Base-by-base conservation (phyloP, 1,140 invertebrate species). In the Atopsyche davidsoni region DNA sequence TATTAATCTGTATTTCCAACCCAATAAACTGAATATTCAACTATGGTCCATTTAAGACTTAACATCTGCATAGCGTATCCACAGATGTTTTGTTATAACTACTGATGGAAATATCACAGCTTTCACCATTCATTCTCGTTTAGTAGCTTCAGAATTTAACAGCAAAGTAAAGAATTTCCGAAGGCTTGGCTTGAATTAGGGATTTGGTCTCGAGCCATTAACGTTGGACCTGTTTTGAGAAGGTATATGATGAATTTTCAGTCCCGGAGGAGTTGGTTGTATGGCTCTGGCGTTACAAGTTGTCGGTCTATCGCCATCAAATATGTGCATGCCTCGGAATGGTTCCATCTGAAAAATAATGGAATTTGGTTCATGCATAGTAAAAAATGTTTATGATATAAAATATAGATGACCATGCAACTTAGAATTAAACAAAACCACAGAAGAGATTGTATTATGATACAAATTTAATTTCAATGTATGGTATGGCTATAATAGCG, bases 271-370 rank as follows among this genome's bases (percentile, higher is more conserved):
- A 25, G 58, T 55, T 7, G 45, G 57, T 46, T 69, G 65, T 11
- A 69, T 44, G 3, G 64, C 63, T 22, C 67, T 43, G 3, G 64
- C 62, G 47, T 69, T 69, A 21, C 64, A 67, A 18, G 49, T 28
- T 39, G 67, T 66, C 13, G 62, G 62, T 34, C 62, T 53, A 47
- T 59, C 55, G 34, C 60, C 60, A 39, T 61, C 61, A 9, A 59
- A 55, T 9, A 61, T 65, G 53, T 68, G 62, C 57, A 69, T 58
- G 14, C 60, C 54, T 6, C 67, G 51, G 42, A 69, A 68, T 43
- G 57, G 41, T 23, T 61, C 55, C n/a, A 67, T 63, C 64, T 68
- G 35, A 34, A 60, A 54, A 4, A 18, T 42, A 23, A 35, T 9
- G 21, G n/a, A n/a, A n/a, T n/a, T n/a, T 40, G 24, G 6, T 7